Percentiles rank a stretch among this genome's conserved stretches.
Evolutionary conservation across 2,888 invertebrate genomes (phyloP).

Genomic region (Dione vanillae): DNA sequence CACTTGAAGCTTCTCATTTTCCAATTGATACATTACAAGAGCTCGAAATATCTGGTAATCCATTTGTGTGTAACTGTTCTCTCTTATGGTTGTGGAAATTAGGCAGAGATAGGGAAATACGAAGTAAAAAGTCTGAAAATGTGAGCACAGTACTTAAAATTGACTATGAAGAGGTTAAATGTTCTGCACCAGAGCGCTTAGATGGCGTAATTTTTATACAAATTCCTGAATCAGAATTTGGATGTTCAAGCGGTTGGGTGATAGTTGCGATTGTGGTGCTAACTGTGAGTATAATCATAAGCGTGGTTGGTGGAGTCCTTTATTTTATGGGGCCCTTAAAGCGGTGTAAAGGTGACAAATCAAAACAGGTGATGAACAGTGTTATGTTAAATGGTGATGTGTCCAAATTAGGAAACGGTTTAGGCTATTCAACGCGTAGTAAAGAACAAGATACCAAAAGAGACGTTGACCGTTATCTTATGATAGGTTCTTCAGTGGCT

Average conservation of each 20-base stretch:
- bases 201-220: conserved; percentile 80
- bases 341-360: conserved; percentile 81
- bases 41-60: conserved; percentile 91
- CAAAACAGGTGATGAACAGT: conserved; percentile 82
- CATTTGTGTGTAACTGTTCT: conserved; percentile 93
- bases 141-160: conserved; percentile 74
- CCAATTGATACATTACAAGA: conserved; percentile 91
- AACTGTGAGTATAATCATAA: conserved; percentile 82
- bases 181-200: conserved; percentile 84
- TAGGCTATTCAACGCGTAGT: conserved; percentile 78
- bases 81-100: conserved; percentile 94
- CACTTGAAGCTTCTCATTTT: conserved; percentile 91
- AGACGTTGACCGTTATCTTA: conserved; percentile 79
- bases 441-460: conserved; percentile 78
- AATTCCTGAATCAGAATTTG: conserved; percentile 86
- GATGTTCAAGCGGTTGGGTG: conserved; percentile 86
- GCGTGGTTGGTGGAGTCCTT: conserved; percentile 78
- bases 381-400: conserved; percentile 81
- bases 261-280: conserved; percentile 82
- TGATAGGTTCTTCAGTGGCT: conserved; percentile 81
- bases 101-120: conserved; percentile 73
- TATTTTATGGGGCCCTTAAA: conserved; percentile 81
- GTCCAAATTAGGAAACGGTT: conserved; percentile 78
- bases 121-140: conserved; percentile 67
- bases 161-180: conserved; percentile 84